Percentiles rank a stretch among this genome's conserved stretches.
phyloP scores from a whole-genome alignment of 2,797 vertebrate species.

The Coluber constrictor region DNA sequence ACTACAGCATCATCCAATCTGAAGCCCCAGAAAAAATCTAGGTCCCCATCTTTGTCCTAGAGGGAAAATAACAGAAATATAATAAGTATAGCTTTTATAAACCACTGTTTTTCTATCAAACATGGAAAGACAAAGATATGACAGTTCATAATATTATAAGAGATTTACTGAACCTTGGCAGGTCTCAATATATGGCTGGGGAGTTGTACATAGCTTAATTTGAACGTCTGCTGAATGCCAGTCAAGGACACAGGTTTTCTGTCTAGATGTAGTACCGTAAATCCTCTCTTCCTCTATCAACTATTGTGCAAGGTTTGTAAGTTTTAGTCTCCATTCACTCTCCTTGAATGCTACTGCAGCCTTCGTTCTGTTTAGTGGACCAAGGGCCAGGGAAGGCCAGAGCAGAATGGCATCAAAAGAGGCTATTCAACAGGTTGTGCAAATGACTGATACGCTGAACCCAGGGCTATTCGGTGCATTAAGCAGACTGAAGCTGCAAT shows the following conservation, averaged over 20 bases:
- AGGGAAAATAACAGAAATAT: neutral
- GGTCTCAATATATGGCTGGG: neutral
- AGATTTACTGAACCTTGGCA: neutral
- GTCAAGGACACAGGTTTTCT: neutral
- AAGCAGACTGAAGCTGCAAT: neutral
- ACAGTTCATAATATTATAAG: neutral
- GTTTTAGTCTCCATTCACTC: neutral
- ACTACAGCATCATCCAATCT: neutral
- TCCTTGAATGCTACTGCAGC: no score
- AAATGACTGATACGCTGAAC: neutral
- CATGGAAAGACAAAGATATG: neutral
- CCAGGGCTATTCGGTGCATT: no score
- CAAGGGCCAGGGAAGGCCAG: neutral
- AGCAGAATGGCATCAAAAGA: no score
- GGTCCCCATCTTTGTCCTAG: neutral
- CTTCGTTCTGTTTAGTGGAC: neutral
- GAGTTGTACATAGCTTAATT: neutral
- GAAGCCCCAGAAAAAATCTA: neutral
- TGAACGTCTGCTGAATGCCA: neutral
- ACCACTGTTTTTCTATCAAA: neutral
- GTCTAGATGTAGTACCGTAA: neutral
- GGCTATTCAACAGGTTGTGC: neutral
- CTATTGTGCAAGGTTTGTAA: neutral
- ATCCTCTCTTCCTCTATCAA: neutral
- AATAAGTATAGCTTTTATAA: neutral